Conservation (phyloP, 2,797 vertebrate species). For the Enteromius trimaculatus region DNA sequence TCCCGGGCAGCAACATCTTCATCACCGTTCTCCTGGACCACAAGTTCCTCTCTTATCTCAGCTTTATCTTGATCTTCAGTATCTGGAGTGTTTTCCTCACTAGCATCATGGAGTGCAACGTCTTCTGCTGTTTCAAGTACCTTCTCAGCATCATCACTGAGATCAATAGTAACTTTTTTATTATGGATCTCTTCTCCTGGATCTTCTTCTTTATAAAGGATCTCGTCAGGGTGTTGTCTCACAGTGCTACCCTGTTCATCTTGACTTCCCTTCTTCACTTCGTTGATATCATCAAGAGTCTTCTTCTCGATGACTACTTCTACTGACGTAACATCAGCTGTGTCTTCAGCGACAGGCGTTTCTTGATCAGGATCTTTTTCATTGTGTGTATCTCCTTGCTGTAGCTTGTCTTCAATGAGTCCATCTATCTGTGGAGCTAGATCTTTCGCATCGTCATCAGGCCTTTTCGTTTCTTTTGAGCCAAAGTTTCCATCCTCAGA, state of each 20-base stretch:
- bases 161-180: slow-evolving; percentile 23
- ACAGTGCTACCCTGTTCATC: not conserved
- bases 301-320: not conserved
- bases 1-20: slow-evolving; percentile 1
- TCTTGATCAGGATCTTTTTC: slow-evolving; percentile 17
- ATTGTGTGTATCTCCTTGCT: slow-evolving; percentile 5
- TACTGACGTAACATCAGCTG: not conserved
- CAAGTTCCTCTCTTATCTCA: not conserved
- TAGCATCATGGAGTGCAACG: not conserved
- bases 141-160: not conserved
- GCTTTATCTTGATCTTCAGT: slow-evolving; percentile 2
- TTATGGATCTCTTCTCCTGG: not conserved
- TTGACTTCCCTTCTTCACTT: not conserved
- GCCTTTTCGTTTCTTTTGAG: slow-evolving; percentile 18
- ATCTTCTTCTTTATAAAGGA: slow-evolving; percentile 18
- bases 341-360: not conserved
- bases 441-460: slow-evolving; percentile 7
- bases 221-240: slow-evolving; percentile 12
- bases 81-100: not conserved
- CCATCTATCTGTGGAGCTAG: slow-evolving; percentile 5
- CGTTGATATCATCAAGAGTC: not conserved
- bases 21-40: slow-evolving; percentile 17
- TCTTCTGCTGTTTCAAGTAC: not conserved
- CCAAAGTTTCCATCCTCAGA: not conserved
- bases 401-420: slow-evolving; percentile 6